Evolutionary conservation across 2,113 vertebrate genomes (phyloP), one percentile per base, ranked within the genome.

Genomic region (Myotis davidii): DNA sequence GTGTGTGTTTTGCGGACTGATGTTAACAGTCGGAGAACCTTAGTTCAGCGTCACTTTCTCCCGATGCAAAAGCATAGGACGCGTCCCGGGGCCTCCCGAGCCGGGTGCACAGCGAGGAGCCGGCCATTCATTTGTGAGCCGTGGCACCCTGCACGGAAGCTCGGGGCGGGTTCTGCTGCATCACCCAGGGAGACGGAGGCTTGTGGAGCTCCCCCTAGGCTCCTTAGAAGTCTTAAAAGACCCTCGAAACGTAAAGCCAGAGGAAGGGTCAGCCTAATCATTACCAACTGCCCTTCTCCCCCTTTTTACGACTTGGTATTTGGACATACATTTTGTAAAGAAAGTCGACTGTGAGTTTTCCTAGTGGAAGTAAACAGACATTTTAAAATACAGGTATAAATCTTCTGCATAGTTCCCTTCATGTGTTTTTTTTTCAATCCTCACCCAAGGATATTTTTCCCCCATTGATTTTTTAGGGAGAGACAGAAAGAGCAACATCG

Each of bases 71-170:
- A 52, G 25, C 29, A 0, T 4, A 23, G 32, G 37, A 25, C 27
- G 16, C n/a, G 39, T 42, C 34, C 50, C 17, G 0, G 11, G 48
- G 32, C 25, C 56, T 37, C 18, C 29, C 6, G 56, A 85, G 21
- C 39, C 1, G 0, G 2, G 25, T 2, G n/a, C 32, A 4, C 56
- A 17, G 52, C 82, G 2, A 18, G 54, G 21, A 45, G 12, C 48
- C 1, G 20, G 21, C 45, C 45, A 0, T 50, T 21, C 45, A 0
- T 50, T 13, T 76, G 11, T 29, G 18, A 29, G 34, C 20, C 1
- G 2, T 39, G 52, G 50, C 59, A 5, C 69, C 72, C 42, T 39
- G 65, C 12, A 21, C 83, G 12, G 67, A 45, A 5, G 64, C n/a
- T 73, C 20, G 1, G 34, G 25, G 64, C n/a, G 4, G 4, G 5